phyloP scores from a whole-genome alignment of 2,888 invertebrate genomes.

The Drosophila heteroneura region DNA sequence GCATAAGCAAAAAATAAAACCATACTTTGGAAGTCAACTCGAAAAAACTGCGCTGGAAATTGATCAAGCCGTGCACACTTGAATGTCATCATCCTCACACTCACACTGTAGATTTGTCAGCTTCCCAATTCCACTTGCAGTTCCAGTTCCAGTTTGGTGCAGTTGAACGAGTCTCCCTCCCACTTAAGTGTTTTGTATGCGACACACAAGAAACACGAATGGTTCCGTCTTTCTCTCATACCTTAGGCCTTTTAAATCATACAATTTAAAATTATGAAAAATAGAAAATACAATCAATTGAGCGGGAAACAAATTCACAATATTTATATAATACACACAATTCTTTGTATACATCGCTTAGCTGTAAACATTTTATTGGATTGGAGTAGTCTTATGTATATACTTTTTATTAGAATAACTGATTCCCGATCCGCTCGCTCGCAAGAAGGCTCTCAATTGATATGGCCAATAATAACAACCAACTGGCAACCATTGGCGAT shows the following conservation, averaged over 20 bases:
- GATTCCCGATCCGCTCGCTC: neutral
- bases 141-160: conserved; percentile 1
- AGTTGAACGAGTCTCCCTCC: conserved; percentile 19
- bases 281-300: neutral
- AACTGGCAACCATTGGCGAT: neutral
- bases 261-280: conserved; percentile 30
- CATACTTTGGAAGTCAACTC: neutral
- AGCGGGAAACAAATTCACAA: conserved; percentile 1
- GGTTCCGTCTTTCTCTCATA: conserved; percentile 53
- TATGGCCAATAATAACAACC: neutral
- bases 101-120: neutral
- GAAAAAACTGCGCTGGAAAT: neutral
- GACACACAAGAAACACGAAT: neutral
- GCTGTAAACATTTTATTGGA: conserved; percentile 27
- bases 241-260: conserved; percentile 58
- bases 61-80: neutral
- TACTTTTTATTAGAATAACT: conserved; percentile 1
- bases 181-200: neutral
- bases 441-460: neutral
- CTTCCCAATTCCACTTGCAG: neutral
- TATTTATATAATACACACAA: conserved; percentile 27
- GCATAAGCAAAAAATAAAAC: neutral
- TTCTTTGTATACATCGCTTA: conserved; percentile 39
- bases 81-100: neutral
- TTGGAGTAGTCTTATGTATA: conserved; percentile 36